phyloP scores from a whole-genome alignment of 2,797 vertebrate genomes.

The Myoxocephalus aenaeus region DNA sequence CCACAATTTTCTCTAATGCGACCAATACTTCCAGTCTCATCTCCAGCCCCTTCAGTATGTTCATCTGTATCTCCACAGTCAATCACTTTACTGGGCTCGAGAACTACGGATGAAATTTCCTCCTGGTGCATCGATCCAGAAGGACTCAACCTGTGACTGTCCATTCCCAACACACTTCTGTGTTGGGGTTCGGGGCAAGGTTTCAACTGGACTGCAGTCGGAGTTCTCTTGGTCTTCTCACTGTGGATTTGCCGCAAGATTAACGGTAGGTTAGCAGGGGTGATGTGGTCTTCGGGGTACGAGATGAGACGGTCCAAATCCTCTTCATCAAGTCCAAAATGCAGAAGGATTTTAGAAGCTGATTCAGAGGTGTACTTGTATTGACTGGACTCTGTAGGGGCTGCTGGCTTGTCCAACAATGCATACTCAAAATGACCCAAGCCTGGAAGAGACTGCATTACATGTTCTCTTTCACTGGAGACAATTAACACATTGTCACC shows the following conservation, averaged over 20 bases:
- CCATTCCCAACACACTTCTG: not conserved
- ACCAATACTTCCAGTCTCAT: slow-evolving; percentile 53
- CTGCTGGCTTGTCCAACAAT: not conserved
- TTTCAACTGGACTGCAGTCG: slow-evolving; percentile 33
- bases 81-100: slow-evolving; percentile 90
- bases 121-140: not conserved
- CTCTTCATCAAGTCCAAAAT: slow-evolving; percentile 94
- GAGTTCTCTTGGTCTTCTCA: slow-evolving; percentile 85
- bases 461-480: slow-evolving; percentile 21
- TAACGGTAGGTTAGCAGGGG: slow-evolving; percentile 92
- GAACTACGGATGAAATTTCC: slow-evolving; percentile 43
- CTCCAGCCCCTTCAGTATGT: slow-evolving; percentile 78
- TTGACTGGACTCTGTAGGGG: slow-evolving; percentile 49
- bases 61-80: slow-evolving; percentile 94
- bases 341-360: slow-evolving; percentile 91
- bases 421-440: slow-evolving; percentile 44
- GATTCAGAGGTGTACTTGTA: slow-evolving; percentile 90
- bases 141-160: not conserved
- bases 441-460: slow-evolving; percentile 51
- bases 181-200: slow-evolving; percentile 25
- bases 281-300: slow-evolving; percentile 94
- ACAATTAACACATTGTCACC: slow-evolving; percentile 12
- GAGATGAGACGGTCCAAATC: slow-evolving; percentile 93
- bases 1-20: slow-evolving; percentile 11
- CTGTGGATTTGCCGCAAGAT: slow-evolving; percentile 92